Evolutionary conservation across 2,113 vertebrate genomes (phyloP).

Genomic region (Dicentrarchus labrax): DNA sequence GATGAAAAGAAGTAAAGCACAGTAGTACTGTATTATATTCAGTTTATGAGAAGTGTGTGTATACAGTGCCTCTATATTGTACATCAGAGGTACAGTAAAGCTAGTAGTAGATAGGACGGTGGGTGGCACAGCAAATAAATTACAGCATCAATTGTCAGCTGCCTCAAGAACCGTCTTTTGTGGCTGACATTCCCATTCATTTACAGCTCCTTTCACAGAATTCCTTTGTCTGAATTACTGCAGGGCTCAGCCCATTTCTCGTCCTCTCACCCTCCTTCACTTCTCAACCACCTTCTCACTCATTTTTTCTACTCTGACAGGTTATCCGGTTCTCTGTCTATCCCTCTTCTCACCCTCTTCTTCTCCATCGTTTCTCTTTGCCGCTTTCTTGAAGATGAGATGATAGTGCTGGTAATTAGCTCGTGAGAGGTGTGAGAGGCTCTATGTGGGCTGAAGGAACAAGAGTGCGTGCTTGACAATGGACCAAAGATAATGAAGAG

Average conservation of each 20-base stretch:
- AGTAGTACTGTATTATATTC: background rate
- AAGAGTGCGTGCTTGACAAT: slow-evolving; percentile 47
- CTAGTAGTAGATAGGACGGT: slow-evolving; percentile 49
- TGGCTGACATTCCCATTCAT: slow-evolving; percentile 42
- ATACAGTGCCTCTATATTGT: background rate
- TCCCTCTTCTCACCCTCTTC: slow-evolving; percentile 8
- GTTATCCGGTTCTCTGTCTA: background rate
- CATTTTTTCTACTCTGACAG: slow-evolving; percentile 6
- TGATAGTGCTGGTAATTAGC: slow-evolving; percentile 61
- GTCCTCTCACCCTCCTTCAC: slow-evolving; percentile 3
- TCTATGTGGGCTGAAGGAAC: slow-evolving; percentile 36
- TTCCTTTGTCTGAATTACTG: slow-evolving; percentile 51
- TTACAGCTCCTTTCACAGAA: slow-evolving; percentile 29
- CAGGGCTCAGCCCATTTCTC: slow-evolving; percentile 4
- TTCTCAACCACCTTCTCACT: slow-evolving; percentile 18
- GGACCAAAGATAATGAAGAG: slow-evolving; percentile 64
- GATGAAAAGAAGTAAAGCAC: background rate
- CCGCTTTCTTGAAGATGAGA: slow-evolving; percentile 50
- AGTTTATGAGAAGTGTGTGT: background rate
- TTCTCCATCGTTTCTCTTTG: slow-evolving; percentile 11
- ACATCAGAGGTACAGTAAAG: slow-evolving; percentile 24
- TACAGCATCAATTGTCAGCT: slow-evolving; percentile 56
- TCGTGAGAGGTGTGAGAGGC: slow-evolving; percentile 39
- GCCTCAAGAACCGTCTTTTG: slow-evolving; percentile 31
- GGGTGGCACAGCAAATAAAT: slow-evolving; percentile 56